These are phyloP conservation scores for Barbus barbus DNA, from an alignment of 2,113 vertebrate species.

Conservation along the genomic window DNA sequence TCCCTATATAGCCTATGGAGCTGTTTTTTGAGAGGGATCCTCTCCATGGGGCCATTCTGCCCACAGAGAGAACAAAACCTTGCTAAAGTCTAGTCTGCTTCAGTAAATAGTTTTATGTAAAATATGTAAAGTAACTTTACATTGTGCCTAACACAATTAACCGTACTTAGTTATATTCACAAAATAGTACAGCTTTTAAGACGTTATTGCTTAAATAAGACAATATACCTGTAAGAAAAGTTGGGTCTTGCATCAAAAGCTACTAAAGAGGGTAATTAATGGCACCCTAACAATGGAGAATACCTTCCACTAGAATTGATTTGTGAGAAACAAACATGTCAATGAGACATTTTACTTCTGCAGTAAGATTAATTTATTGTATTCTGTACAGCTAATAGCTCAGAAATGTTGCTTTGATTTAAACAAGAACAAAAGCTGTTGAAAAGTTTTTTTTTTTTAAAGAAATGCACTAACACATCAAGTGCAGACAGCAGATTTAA, in stretches of 20 bases:
- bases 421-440: conserved; percentile 41
- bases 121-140: too few species aligned
- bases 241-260: background rate
- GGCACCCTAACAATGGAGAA: too few species aligned
- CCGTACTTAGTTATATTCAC: background rate
- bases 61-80: too few species aligned
- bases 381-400: conserved; percentile 48
- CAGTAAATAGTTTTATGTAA: too few species aligned
- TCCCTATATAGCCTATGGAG: too few species aligned
- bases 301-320: too few species aligned
- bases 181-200: background rate
- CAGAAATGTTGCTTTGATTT: conserved; percentile 40
- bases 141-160: background rate
- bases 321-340: background rate
- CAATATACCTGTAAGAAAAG: background rate
- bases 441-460: background rate
- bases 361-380: conserved; percentile 52
- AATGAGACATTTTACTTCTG: conserved; percentile 32
- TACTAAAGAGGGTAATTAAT: background rate
- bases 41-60: too few species aligned
- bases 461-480: conserved; percentile 12
- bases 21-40: too few species aligned
- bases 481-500: background rate
- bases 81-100: too few species aligned
- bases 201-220: background rate